Evolutionary conservation across 1,140 invertebrate genomes (phyloP), one percentile per base, ranked within the genome.

Genomic region (Varroa destructor): DNA sequence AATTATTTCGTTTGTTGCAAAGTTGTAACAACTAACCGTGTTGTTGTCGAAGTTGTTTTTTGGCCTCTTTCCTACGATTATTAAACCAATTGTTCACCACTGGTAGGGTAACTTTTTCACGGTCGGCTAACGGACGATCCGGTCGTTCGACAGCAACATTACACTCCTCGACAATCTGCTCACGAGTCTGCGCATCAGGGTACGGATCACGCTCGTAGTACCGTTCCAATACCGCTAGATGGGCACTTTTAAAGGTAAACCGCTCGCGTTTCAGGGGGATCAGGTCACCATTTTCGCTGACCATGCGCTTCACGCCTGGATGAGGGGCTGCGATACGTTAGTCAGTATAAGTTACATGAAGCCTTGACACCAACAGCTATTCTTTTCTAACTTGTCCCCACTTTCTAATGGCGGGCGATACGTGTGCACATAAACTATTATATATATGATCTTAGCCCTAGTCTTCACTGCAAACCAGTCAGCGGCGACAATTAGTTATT

Each of bases 51-150:
- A 76, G 72, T 72, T 76, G 74, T 73, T 77, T 79, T 74, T 81
- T 81, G 36, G 79, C 75, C 73, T 80, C 79, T 75, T 81, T 81
- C 56, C 80, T 74, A 36, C 79, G 76, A 73, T 81, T 81, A 43
- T 79, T 79, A 75, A 81, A 81, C 80, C 80, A 81, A 75, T 81
- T 80, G 6, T 78, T 77, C 14, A 81, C 77, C 46, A 79, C 79
- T 42, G 79, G 78, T 43, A 77, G 73, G 3, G 78, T 80, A 14
- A 81, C 79, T 56, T 75, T 76, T 71, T 81, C 79, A 55, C 76
- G 77, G 56, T 80, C 79, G 12, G 75, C 74, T 57, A 80, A 70
- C n/a, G 73, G 74, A 56, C 76, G 75, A 72, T 76, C 77, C 2
- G 61, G 61, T 36, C 75, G 76, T 57, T 75, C 74, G 43, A 77